Percentiles rank a stretch among this genome's conserved stretches.
phyloP scores from a whole-genome alignment of 2,888 invertebrate species.

The Polyommatus iphigenia region DNA sequence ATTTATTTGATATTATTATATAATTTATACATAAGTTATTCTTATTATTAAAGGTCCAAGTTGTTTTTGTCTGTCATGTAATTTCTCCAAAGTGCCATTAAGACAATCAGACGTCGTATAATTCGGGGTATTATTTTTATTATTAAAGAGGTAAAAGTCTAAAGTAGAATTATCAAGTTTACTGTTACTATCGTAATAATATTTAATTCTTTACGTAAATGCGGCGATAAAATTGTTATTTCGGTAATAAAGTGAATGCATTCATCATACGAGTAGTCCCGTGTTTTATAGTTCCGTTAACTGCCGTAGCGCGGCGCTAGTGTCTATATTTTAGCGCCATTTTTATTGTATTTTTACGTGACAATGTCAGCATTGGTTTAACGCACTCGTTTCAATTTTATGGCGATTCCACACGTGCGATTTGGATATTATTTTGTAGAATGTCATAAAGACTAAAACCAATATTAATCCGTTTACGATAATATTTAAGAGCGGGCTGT shows the following conservation, averaged over 20 bases:
- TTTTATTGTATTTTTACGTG: slow-evolving; percentile 27
- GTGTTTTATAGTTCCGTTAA: slow-evolving; percentile 21
- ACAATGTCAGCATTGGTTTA: slow-evolving; percentile 24
- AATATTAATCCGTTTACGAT: not conserved
- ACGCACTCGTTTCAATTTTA: slow-evolving; percentile 11
- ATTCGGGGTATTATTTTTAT: too few species aligned
- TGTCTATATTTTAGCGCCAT: slow-evolving; percentile 24
- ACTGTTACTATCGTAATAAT: not conserved
- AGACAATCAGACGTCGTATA: too few species aligned
- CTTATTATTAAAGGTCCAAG: too few species aligned
- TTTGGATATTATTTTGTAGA: slow-evolving; percentile 41
- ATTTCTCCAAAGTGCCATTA: too few species aligned
- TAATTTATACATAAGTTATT: too few species aligned
- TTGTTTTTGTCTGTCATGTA: not conserved
- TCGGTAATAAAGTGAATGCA: slow-evolving; percentile 1
- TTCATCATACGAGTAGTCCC: not conserved
- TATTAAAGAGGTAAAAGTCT: too few species aligned
- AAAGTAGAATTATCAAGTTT: too few species aligned
- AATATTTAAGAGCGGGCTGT: too few species aligned
- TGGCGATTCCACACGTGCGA: slow-evolving; percentile 7
- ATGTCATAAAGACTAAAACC: not conserved
- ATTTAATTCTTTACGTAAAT: not conserved
- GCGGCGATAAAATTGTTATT: slow-evolving; percentile 1
- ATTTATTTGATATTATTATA: too few species aligned
- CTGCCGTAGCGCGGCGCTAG: not conserved